Conservation (phyloP, 2,113 vertebrate species). For the Cryptoleucopteryx plumbea region DNA sequence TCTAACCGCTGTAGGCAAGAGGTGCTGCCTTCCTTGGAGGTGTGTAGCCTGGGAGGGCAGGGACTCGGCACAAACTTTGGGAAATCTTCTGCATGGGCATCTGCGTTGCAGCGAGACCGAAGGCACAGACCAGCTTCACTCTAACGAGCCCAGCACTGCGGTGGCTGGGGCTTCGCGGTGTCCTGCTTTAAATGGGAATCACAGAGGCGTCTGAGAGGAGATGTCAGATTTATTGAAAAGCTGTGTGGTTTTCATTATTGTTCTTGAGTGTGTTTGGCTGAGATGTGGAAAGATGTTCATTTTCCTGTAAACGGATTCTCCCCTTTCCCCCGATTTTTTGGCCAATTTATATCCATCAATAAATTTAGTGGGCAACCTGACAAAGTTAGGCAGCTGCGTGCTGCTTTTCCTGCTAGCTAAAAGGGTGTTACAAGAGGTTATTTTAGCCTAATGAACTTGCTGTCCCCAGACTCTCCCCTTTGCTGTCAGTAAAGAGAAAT, state of each 20-base stretch:
- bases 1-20: fast-evolving
- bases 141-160: background rate
- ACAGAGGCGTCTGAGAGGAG: background rate
- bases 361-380: constrained; percentile 6
- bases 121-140: background rate
- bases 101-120: fast-evolving
- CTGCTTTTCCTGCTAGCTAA: background rate
- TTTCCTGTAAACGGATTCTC: background rate
- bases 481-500: constrained; percentile 6
- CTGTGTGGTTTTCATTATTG: background rate
- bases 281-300: background rate
- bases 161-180: background rate
- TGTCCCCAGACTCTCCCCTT: background rate
- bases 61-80: background rate
- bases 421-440: background rate
- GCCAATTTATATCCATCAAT: background rate
- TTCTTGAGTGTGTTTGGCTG: background rate
- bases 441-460: constrained; percentile 43
- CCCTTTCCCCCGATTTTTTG: background rate
- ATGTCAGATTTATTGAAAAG: background rate
- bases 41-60: too few relatives aligned
- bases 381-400: background rate
- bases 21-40: fast-evolving
- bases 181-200: background rate
- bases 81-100: background rate